Percentiles rank a stretch among this genome's conserved stretches.
These are phyloP conservation scores for Dendroctonus ponderosae DNA, from an alignment of 1,140 invertebrate species.

Conservation along the genomic window DNA sequence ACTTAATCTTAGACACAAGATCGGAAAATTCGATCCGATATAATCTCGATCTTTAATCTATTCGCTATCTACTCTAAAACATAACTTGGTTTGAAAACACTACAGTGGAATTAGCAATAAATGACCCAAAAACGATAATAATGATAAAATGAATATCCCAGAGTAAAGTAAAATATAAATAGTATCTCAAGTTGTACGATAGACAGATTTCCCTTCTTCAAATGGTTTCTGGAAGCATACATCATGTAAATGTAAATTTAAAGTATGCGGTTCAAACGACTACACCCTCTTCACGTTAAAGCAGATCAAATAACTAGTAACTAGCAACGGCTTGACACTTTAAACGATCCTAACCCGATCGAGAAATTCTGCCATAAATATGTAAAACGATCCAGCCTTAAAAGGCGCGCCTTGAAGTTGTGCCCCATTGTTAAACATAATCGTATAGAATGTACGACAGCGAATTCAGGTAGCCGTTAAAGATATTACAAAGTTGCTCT, in stretches of 20 bases:
- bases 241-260: constrained; percentile 2
- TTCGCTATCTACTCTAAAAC: too few relatives aligned
- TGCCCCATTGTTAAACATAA: constrained; percentile 27
- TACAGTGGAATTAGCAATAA: too few relatives aligned
- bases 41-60: too few relatives aligned
- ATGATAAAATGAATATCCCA: too few relatives aligned
- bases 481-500: constrained; percentile 21
- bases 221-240: neutral
- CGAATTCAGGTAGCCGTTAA: constrained; percentile 25
- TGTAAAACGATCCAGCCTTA: constrained; percentile 27
- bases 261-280: neutral
- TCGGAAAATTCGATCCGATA: too few relatives aligned
- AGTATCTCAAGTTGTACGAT: too few relatives aligned
- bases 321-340: constrained; percentile 17
- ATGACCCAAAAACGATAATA: too few relatives aligned
- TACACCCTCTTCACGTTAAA: constrained; percentile 19
- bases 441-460: constrained; percentile 25
- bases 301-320: constrained; percentile 20
- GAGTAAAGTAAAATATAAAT: too few relatives aligned
- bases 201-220: too few relatives aligned
- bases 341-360: constrained; percentile 20
- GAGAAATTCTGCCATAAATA: constrained; percentile 26
- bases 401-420: constrained; percentile 24
- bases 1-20: too few relatives aligned
- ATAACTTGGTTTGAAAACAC: too few relatives aligned